Percentiles rank a stretch among this genome's conserved stretches.
These are phyloP conservation scores for Lutra lutra DNA, from an alignment of 2,797 vertebrate species.

Conservation along the genomic window DNA sequence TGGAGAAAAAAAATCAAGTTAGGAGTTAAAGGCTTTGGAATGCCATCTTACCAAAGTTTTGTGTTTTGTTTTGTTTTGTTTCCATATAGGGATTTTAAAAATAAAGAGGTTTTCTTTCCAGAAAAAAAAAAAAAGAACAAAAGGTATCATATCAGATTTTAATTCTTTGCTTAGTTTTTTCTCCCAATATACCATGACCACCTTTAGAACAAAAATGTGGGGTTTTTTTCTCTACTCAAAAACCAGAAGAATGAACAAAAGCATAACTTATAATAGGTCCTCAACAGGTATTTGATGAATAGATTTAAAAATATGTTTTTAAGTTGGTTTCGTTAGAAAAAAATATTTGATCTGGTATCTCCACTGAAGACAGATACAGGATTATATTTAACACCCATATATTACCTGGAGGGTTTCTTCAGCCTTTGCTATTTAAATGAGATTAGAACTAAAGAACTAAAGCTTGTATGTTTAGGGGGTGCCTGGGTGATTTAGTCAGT, in stretches of 20 bases:
- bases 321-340: not conserved
- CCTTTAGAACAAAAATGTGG: not conserved
- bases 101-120: not conserved
- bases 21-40: not conserved
- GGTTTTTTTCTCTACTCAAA: not conserved
- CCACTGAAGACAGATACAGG: not conserved
- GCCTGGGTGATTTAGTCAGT: not conserved
- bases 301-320: not conserved
- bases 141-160: constrained; percentile 1
- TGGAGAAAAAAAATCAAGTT: not conserved
- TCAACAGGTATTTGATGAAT: not conserved
- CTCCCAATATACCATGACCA: not conserved
- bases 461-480: not conserved
- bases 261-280: not conserved
- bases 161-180: constrained; percentile 1
- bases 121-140: not conserved
- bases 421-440: not conserved
- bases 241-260: not conserved
- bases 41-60: not conserved
- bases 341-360: not conserved
- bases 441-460: not conserved
- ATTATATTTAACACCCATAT: not conserved
- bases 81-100: not conserved
- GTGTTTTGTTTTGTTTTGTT: not conserved
- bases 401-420: not conserved